Base-by-base conservation (phyloP, 2,113 vertebrate species). In the Pterophyllum scalare region DNA sequence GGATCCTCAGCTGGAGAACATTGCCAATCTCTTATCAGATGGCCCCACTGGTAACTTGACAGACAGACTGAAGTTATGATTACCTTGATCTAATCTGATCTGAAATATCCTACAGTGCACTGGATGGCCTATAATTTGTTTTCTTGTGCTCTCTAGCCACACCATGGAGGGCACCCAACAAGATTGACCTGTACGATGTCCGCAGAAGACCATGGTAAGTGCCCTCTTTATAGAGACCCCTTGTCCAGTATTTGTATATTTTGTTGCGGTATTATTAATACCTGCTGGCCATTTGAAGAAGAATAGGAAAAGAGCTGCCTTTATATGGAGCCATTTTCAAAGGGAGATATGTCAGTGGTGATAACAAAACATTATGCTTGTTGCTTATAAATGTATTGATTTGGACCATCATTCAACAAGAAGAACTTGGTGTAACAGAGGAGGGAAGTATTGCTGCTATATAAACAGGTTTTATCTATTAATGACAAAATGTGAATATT, bases 171-270 rank as follows among this genome's bases (percentile, higher is more conserved):
- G 97, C 97, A 2, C 98, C 98, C 87, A 98, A 99, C 88, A 99
- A 99, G 96, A 99, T 99, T 5, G 98, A 99, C 95, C 96, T 99
- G 85, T 99, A 99, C 0, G 98, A 99, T 0, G 98, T 99, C 75
- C 97, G 98, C 93, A 95, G 98, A 85, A 96, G 98, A 88, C 98
- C 98, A 14, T 99, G 98, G 98, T 99, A 92, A 97, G 97, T 82
- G 54, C 19, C 38, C 2, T 19, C 26, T 82, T 57, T 20, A 74
- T 77, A 31, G 13, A 19, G 14, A 81, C 11, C 15, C 8, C 40
- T 33, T 7, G 3, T 67, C 20, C 20, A 56, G 12, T 33, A 72
- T 72, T 72, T 72, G 26, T 28, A 72, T 72, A 46, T 11, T 54
- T 72, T 72, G 65, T 54, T 54, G 43, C 0, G 17, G 24, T 72